These are phyloP conservation scores for Drosophila barbarae DNA, from an alignment of 2,888 invertebrate species.

Conservation along the genomic window DNA sequence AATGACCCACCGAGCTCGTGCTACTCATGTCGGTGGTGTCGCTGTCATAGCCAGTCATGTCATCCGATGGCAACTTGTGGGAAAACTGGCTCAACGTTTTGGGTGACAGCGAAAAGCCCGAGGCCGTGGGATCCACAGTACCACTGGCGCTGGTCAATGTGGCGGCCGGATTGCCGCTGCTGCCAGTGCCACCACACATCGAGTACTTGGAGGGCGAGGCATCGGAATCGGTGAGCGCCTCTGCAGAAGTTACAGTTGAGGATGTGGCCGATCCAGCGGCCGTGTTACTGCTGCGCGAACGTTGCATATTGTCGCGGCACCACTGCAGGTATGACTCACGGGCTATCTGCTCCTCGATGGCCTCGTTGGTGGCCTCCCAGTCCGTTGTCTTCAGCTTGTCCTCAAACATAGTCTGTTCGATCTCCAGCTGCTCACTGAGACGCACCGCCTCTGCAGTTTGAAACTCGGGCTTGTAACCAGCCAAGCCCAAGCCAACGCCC, in stretches of 20 bases:
- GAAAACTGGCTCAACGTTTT: constrained; percentile 65
- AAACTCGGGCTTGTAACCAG: constrained; percentile 87
- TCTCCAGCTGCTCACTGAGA: constrained; percentile 88
- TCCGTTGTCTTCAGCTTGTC: constrained; percentile 93
- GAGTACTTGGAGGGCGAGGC: constrained; percentile 77
- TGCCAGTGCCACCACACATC: constrained; percentile 48
- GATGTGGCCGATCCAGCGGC: constrained; percentile 70
- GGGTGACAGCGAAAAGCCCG: constrained; percentile 55
- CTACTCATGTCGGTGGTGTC: constrained; percentile 79
- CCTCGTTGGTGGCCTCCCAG: constrained; percentile 94
- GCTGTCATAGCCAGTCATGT: constrained; percentile 72
- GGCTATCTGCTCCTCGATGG: constrained; percentile 93
- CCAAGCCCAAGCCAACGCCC: constrained; percentile 91
- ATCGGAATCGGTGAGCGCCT: constrained; percentile 73
- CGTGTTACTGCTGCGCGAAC: constrained; percentile 71
- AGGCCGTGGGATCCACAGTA: constrained; percentile 32
- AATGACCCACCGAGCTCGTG: constrained; percentile 76
- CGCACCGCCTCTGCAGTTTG: constrained; percentile 87
- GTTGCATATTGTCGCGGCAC: constrained; percentile 84
- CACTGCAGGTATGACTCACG: constrained; percentile 91
- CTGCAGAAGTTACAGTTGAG: constrained; percentile 76
- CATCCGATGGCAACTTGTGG: constrained; percentile 65
- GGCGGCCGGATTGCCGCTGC: constrained; percentile 35
- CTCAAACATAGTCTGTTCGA: constrained; percentile 94
- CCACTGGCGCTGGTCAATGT: constrained; percentile 38